These are phyloP conservation scores for Ostrea denselamellosa DNA, from an alignment of 1,140 invertebrate genomes.

Conservation along the genomic window DNA sequence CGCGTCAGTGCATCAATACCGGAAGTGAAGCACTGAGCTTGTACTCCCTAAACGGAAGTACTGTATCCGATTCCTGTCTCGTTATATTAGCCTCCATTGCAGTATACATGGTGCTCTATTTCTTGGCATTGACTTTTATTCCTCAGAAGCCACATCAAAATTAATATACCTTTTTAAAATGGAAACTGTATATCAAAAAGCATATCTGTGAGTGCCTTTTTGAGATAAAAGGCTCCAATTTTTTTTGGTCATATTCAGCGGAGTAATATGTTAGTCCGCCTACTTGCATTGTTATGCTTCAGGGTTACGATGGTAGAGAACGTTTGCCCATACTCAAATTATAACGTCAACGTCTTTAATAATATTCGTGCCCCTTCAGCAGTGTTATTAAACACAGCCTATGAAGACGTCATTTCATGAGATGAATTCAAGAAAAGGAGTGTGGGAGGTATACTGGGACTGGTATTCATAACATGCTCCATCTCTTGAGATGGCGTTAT, in stretches of 20 bases:
- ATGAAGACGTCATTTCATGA: no score
- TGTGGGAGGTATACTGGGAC: no score
- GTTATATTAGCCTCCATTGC: slow-evolving; percentile 62
- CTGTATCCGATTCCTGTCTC: slow-evolving; percentile 60
- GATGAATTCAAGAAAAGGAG: no score
- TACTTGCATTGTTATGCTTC: not conserved
- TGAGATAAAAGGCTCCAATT: not conserved
- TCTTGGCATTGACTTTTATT: slow-evolving; percentile 66
- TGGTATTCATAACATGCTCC: no score
- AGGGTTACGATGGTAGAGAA: no score
- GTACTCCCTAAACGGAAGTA: slow-evolving; percentile 65
- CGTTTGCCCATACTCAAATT: no score
- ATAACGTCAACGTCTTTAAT: no score
- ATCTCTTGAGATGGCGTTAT: no score
- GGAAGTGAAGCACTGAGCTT: slow-evolving; percentile 64
- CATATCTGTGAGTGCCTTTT: slow-evolving; percentile 33
- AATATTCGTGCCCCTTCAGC: no score
- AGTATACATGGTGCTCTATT: slow-evolving; percentile 67
- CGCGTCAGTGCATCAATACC: slow-evolving; percentile 59
- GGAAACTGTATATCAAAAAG: not conserved
- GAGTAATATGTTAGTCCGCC: not conserved
- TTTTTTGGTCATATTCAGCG: not conserved
- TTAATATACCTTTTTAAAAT: slow-evolving; percentile 42
- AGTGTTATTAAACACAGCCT: no score
- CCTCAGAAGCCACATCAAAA: slow-evolving; percentile 71